Base-by-base conservation (phyloP, 23 tunicate species). In the Halocynthia roretzi region DNA sequence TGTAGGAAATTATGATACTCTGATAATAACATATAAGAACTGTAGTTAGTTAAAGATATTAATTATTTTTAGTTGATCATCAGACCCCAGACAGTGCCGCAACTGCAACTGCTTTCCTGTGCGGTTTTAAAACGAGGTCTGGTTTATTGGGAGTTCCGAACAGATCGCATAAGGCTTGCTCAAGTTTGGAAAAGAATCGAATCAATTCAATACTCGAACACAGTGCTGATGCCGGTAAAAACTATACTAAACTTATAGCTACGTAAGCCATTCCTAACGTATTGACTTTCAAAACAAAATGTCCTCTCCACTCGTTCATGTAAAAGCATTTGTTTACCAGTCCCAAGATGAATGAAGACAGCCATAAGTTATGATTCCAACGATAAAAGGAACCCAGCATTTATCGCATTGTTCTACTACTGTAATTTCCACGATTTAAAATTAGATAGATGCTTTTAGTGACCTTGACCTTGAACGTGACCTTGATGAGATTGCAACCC, bases 21-120 rank as follows among this genome's bases (percentile, higher is more conserved):
- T n/a, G n/a, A n/a, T n/a, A n/a, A n/a, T n/a, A n/a, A n/a, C n/a
- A n/a, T n/a, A n/a, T n/a, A n/a, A n/a, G n/a, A n/a, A n/a, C n/a
- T n/a, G n/a, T n/a, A n/a, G n/a, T n/a, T 9, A 71, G 8, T 71
- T 71, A 71, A 31, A 44, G n/a, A 31, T 22, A n/a, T 20, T 23
- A 12, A 40, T 11, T 17, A 78, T 61, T 51, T 51, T 12, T 64
- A 89, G 98, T 93, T 50, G 81, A 87, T 71, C 61, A 79, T 10
- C 94, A 87, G 62, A 87, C 90, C 7, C 98, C 98, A 0, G 98
- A 93, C 82, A 87, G 94, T 21, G 98, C 98, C 8, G 79, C 89
- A 0, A 93, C 98, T 7, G 98, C 89, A 0, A 93, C 98, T 53
- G 98, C 98, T 0, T 53, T 83, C 78, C 61, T 93, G 20, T 51